phyloP scores from a whole-genome alignment of 2,113 vertebrate genomes.

The Neofelis nebulosa region DNA sequence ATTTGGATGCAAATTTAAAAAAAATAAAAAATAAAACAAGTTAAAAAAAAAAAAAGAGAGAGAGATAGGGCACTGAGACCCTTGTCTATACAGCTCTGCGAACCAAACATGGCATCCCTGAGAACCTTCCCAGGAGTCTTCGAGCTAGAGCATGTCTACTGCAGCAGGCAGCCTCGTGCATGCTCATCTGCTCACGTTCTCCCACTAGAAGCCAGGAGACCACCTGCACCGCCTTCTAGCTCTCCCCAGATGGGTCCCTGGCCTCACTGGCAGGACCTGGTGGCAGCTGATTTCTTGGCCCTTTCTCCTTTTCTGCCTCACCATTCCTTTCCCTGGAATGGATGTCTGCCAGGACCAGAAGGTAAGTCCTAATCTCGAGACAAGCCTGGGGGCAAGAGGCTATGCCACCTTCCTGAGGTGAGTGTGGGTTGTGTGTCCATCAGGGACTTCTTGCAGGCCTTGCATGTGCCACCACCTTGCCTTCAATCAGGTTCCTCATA shows the following conservation, averaged over 20 bases:
- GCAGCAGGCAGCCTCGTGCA: neutral
- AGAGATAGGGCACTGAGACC: neutral
- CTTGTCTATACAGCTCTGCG: neutral
- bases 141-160: neutral
- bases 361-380: neutral
- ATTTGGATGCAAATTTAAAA: too few relatives aligned
- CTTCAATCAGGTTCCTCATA: fast-evolving
- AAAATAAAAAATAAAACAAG: too few relatives aligned
- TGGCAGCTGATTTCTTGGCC: neutral
- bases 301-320: neutral
- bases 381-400: neutral
- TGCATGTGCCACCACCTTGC: fast-evolving
- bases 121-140: neutral
- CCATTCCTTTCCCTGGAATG: too few relatives aligned
- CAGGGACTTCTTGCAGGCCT: too few relatives aligned
- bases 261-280: neutral
- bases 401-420: too few relatives aligned
- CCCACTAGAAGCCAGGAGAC: neutral
- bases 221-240: neutral
- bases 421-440: neutral
- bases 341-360: neutral
- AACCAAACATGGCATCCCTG: fast-evolving
- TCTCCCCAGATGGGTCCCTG: too few relatives aligned
- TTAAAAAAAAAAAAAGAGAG: neutral
- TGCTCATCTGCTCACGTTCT: neutral